Conservation (phyloP, 2,113 vertebrate species). For the Ondatra zibethicus region DNA sequence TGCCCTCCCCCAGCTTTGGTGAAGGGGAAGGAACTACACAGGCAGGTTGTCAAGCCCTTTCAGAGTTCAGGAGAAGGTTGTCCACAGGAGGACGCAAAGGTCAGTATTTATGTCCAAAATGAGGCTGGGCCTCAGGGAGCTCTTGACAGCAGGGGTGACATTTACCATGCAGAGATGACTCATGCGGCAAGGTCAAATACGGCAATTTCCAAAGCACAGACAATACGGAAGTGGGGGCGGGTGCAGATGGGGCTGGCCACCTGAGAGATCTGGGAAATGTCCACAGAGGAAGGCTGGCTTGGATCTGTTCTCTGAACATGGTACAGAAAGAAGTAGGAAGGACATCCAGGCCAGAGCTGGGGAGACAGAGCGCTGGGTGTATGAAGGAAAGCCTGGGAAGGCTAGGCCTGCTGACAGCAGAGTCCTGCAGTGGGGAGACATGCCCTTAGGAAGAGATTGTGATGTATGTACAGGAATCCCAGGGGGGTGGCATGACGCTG, state of each 20-base stretch:
- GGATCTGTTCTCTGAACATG: neutral
- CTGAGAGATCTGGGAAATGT: neutral
- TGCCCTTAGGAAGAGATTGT: neutral
- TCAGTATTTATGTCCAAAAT: neutral
- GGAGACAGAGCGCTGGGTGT: neutral
- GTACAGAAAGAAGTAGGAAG: slow-evolving; percentile 12
- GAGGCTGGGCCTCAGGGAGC: neutral
- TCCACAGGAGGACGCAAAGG: neutral
- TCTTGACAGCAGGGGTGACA: neutral
- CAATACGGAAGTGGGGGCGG: neutral
- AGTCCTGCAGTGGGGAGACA: neutral
- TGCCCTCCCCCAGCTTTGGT: too few relatives aligned
- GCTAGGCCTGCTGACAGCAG: neutral
- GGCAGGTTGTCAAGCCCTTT: neutral
- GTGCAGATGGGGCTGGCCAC: neutral
- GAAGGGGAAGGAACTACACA: neutral
- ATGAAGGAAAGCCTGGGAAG: neutral
- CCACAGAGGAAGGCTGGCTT: slow-evolving; percentile 15
- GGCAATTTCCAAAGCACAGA: neutral
- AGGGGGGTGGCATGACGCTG: neutral
- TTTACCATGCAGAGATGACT: neutral
- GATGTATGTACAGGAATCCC: neutral
- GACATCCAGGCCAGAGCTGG: neutral
- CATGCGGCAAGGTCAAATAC: neutral
- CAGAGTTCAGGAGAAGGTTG: neutral